phyloP scores from a whole-genome alignment of 2,888 invertebrate genomes.

The Lasioglossum vierecki region DNA sequence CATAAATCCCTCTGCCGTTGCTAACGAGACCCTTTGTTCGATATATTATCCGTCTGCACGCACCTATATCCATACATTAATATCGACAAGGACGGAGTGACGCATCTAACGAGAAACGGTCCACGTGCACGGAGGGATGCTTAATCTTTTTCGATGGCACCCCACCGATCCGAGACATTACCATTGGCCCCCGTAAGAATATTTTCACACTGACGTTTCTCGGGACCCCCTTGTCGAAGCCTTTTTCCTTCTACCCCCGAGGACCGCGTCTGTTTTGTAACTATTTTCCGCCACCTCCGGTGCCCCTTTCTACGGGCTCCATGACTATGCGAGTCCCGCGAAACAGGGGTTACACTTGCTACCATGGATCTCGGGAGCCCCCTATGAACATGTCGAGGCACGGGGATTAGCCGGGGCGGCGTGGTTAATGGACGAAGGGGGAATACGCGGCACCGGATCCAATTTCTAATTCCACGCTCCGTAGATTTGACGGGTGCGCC shows the following conservation, averaged over 20 bases:
- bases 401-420: conserved; percentile 73
- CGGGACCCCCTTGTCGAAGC: neutral
- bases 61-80: conserved; percentile 59
- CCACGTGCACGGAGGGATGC: conserved; percentile 65
- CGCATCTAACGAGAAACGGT: conserved; percentile 64
- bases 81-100: conserved; percentile 56
- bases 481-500: conserved; percentile 69
- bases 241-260: conserved; percentile 42
- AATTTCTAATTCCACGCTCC: conserved; percentile 73
- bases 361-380: conserved; percentile 38
- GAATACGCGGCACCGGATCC: conserved; percentile 66
- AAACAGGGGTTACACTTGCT: conserved; percentile 56
- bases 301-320: conserved; percentile 57
- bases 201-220: conserved; percentile 73
- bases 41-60: conserved; percentile 43
- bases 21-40: conserved; percentile 61
- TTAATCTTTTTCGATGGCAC: conserved; percentile 67
- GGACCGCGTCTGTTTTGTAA: conserved; percentile 78
- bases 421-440: conserved; percentile 71
- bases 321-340: conserved; percentile 72
- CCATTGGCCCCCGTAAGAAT: conserved; percentile 70
- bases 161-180: conserved; percentile 67
- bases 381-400: conserved; percentile 28
- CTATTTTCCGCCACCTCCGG: conserved; percentile 78
- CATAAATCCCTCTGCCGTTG: conserved; percentile 38